phyloP scores from a whole-genome alignment of 2,888 invertebrate species.

The Protodeltote pygarga region DNA sequence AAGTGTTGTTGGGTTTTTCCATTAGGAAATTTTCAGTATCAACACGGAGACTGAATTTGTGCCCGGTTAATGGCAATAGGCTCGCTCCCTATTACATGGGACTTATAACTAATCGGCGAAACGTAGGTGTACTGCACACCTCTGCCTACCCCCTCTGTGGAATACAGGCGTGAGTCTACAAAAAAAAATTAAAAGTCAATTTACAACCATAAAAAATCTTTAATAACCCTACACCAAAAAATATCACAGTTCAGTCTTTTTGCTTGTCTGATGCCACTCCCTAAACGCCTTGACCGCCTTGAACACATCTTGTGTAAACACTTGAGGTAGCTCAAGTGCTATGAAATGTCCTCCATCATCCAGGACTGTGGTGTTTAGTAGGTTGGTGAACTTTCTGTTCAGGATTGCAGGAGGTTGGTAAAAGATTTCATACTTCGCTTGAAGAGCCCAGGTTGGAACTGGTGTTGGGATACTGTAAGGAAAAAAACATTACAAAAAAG shows the following conservation, averaged over 20 bases:
- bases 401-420: constrained; percentile 87
- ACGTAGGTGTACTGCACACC: too few species aligned
- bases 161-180: too few species aligned
- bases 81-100: too few species aligned
- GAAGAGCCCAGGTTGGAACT: constrained; percentile 90
- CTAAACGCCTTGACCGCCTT: constrained; percentile 67
- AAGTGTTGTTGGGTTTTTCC: too few species aligned
- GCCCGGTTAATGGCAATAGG: too few species aligned
- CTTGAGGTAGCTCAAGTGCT: constrained; percentile 91
- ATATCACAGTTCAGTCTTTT: constrained; percentile 62
- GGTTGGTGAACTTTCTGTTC: constrained; percentile 86
- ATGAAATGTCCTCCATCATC: constrained; percentile 94
- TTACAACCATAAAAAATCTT: constrained; percentile 27
- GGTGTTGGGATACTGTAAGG: constrained; percentile 51
- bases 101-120: too few species aligned
- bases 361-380: constrained; percentile 88
- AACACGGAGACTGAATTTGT: too few species aligned
- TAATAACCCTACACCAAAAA: constrained; percentile 32
- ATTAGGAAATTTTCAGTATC: too few species aligned
- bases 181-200: constrained; percentile 1
- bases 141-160: too few species aligned
- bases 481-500: background rate
- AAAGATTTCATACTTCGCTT: constrained; percentile 89
- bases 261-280: constrained; percentile 51
- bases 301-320: constrained; percentile 89